Percentiles rank a stretch among this genome's conserved stretches.
phyloP scores from a whole-genome alignment of 2,888 invertebrate species.

The Pheosia tremula region DNA sequence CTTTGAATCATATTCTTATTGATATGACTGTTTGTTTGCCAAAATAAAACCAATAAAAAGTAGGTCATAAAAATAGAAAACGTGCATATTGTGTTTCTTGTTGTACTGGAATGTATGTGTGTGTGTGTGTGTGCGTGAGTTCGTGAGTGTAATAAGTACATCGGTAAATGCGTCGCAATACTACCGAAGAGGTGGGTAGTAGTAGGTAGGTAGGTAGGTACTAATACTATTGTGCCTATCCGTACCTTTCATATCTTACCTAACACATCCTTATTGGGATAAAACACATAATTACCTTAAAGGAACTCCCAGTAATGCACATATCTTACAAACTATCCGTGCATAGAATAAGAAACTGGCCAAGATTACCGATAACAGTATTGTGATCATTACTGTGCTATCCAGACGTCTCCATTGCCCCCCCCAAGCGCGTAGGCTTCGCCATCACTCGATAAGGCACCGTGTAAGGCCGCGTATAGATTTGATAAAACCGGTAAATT shows the following conservation, averaged over 20 bases:
- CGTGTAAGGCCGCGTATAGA: conserved; percentile 13
- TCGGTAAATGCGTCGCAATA: no score
- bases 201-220: no score
- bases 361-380: conserved; percentile 43
- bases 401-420: conserved; percentile 57
- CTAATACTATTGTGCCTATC: neutral
- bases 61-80: no score
- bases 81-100: no score
- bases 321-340: conserved; percentile 32
- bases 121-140: no score
- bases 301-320: conserved; percentile 2
- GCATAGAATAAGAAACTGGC: conserved; percentile 49
- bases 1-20: no score
- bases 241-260: neutral
- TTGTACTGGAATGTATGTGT: no score
- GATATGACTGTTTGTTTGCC: no score
- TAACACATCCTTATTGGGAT: neutral
- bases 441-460: conserved; percentile 28
- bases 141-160: no score
- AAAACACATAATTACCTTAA: conserved; percentile 1
- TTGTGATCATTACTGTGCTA: conserved; percentile 45
- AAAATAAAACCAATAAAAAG: no score
- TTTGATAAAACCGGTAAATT: neutral
- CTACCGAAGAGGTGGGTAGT: no score
- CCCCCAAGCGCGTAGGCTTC: conserved; percentile 37